Percentiles rank a stretch among this genome's conserved stretches.
phyloP scores from a whole-genome alignment of 2,888 invertebrate genomes.

The Rhagium mordax region DNA sequence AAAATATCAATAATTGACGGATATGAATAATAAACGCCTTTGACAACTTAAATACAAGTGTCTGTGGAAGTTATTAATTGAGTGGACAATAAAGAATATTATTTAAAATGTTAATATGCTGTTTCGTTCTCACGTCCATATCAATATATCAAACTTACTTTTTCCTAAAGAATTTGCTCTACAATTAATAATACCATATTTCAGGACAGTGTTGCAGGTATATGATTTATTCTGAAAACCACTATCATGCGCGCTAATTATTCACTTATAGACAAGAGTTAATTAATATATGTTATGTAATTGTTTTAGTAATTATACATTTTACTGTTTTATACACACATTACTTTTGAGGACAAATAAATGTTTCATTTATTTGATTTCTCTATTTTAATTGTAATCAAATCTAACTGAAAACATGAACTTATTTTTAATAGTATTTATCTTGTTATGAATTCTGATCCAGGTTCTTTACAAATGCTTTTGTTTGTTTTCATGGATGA shows the following conservation, averaged over 20 bases:
- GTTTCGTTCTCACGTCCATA: neutral
- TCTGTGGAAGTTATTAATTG: neutral
- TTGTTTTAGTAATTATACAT: neutral
- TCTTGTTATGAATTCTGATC: no score
- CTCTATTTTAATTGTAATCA: neutral
- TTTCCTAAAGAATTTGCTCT: neutral
- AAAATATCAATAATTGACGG: neutral
- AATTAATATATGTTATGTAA: neutral
- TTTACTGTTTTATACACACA: neutral
- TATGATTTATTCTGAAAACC: neutral
- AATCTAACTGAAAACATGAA: neutral
- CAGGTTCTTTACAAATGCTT: no score
- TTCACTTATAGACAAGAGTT: neutral
- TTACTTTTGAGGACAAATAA: neutral
- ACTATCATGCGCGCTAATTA: neutral
- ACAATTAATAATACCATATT: neutral
- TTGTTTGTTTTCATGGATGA: no score
- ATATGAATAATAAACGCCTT: neutral
- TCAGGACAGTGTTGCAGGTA: neutral
- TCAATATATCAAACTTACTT: neutral
- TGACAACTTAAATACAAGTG: neutral
- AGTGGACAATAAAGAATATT: neutral
- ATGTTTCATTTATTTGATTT: neutral
- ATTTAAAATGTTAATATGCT: neutral
- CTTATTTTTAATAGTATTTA: no score